phyloP scores from a whole-genome alignment of 2,113 vertebrate species.

The Nymphicus hollandicus region DNA sequence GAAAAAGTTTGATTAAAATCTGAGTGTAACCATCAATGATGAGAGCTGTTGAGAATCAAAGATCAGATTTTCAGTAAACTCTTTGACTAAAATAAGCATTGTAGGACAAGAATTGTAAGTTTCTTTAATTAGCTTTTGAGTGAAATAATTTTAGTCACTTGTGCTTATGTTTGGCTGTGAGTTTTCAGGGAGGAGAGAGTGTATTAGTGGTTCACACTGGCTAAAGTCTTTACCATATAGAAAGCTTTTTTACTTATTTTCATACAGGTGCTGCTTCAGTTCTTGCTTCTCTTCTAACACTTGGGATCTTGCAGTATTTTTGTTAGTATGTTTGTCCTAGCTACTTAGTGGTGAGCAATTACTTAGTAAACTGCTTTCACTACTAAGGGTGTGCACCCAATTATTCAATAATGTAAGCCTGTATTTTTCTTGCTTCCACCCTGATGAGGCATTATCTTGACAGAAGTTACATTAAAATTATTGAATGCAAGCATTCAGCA shows the following conservation, averaged over 20 bases:
- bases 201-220: background rate
- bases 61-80: background rate
- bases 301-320: background rate
- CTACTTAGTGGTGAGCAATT: background rate
- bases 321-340: background rate
- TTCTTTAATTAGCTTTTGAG: background rate
- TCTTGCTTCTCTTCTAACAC: background rate
- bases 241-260: background rate
- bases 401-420: conserved; percentile 2
- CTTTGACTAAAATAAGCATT: background rate
- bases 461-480: background rate
- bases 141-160: background rate
- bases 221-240: background rate
- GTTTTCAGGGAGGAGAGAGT: background rate
- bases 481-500: background rate
- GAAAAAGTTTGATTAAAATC: background rate
- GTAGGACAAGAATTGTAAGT: background rate
- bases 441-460: background rate
- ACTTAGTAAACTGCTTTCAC: background rate
- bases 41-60: background rate
- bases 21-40: background rate
- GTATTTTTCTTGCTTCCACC: background rate
- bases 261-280: background rate
- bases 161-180: background rate
- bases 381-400: background rate